phyloP scores from a whole-genome alignment of 2,888 invertebrate genomes.

The Glaucopsyche alexis region DNA sequence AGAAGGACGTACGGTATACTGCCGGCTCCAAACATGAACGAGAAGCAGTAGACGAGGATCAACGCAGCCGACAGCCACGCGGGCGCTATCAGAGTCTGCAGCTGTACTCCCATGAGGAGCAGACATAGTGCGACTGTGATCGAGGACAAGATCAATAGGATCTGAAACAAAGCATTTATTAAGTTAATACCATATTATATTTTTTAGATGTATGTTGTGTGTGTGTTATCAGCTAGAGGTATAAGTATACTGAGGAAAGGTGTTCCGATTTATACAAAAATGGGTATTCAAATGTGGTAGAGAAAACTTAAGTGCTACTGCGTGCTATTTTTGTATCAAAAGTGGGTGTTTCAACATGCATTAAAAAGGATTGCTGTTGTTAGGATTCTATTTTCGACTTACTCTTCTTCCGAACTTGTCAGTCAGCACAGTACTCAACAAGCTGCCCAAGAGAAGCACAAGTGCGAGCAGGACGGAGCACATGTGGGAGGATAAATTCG shows the following conservation, averaged over 20 bases:
- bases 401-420: constrained; percentile 82
- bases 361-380: too few relatives aligned
- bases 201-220: too few relatives aligned
- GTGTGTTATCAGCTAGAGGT: too few relatives aligned
- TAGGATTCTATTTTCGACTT: constrained; percentile 35
- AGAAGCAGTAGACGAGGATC: constrained; percentile 62
- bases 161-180: constrained; percentile 47
- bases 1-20: constrained; percentile 56
- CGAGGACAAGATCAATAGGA: constrained; percentile 60
- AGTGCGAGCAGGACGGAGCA: constrained; percentile 81
- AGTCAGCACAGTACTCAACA: constrained; percentile 65
- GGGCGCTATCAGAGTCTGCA: constrained; percentile 55
- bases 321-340: too few relatives aligned
- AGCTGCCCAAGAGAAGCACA: constrained; percentile 74
- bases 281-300: too few relatives aligned
- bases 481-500: constrained; percentile 65
- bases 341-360: too few relatives aligned
- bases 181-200: not conserved
- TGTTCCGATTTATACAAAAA: too few relatives aligned
- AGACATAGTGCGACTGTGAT: constrained; percentile 53
- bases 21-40: constrained; percentile 65
- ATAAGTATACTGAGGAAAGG: too few relatives aligned
- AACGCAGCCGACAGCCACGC: constrained; percentile 63
- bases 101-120: constrained; percentile 52
- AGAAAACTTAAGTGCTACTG: too few relatives aligned